Base-by-base conservation (phyloP, 2,113 vertebrate species). In the Ptilorrhoa leucosticta region DNA sequence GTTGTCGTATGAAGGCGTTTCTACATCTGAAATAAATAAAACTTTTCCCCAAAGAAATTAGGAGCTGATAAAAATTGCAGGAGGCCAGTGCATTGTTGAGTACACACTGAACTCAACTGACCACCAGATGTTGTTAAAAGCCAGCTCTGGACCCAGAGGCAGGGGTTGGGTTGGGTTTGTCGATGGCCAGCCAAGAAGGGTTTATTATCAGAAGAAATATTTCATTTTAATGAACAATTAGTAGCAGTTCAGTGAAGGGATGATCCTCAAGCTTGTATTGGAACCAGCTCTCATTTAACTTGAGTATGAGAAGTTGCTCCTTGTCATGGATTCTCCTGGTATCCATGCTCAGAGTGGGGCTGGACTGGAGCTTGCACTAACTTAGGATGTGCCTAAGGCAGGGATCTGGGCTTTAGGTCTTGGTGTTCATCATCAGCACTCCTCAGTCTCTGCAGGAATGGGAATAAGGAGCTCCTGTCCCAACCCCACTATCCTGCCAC, bases 351-450 rank as follows among this genome's bases (percentile, higher is more conserved):
- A 11, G 10, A 39, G 44, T 42, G 53, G 44, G 26, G 26, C 71
- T 76, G 35, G 35, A 26, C 51, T 57, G 26, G 70, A 45, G 44
- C 21, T 58, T 35, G 21, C 19, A 12, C 21, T 51, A 11, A 22
- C 0, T 58, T 37, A 58, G 78, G 37, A 33, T 0, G 0, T 45
- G 50, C 44, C 31, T 17, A 6, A 26, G 68, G 18, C 4, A 40
- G 48, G 24, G 28, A 28, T 16, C 27, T 11, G 37, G 7, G 3
- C 56, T 75, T 39, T 6, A 14, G 27, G 45, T 31, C 42, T 70
- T 0, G 1, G 10, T 40, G 54, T 31, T 53, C 44, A 12, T 72
- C 73, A 50, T 28, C 35, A 21, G 4, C 33, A 26, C 37, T 47
- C 9, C 23, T 56, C 24, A 66, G 37, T 20, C 33, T 20, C 60